Conservation (phyloP, 2,113 vertebrate species). For the Chascanopsetta lugubris region DNA sequence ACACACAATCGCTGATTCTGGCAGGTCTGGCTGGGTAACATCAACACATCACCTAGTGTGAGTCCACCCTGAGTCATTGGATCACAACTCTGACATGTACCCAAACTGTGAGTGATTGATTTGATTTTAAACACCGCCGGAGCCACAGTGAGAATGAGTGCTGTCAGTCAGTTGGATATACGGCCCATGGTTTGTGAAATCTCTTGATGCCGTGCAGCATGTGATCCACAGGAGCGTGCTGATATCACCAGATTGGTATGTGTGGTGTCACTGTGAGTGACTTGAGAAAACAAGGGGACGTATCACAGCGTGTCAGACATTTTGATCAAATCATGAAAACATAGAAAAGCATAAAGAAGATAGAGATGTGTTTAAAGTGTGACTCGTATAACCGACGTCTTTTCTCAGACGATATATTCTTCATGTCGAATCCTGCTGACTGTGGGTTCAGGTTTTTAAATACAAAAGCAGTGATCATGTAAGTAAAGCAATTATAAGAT, state of each 20-base stretch:
- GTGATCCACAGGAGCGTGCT: conserved; percentile 30
- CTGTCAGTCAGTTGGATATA: conserved; percentile 45
- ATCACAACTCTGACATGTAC: conserved; percentile 40
- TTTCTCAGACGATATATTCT: background rate
- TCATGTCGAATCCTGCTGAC: background rate
- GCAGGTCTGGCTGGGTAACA: conserved; percentile 7
- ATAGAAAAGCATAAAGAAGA: conserved; percentile 11
- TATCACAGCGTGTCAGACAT: background rate
- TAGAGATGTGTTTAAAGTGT: conserved; percentile 15
- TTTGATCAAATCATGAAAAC: conserved; percentile 22
- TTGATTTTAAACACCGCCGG: conserved; percentile 44
- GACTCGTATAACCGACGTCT: background rate
- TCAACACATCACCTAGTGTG: conserved; percentile 22
- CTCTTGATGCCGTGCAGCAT: conserved; percentile 18
- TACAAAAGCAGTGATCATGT: background rate
- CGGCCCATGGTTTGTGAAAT: conserved; percentile 37
- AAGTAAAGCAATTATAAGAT: no score
- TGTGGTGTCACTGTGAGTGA: conserved; percentile 1
- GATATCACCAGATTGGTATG: conserved; percentile 22
- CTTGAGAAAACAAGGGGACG: conserved; percentile 13
- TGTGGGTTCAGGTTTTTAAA: background rate
- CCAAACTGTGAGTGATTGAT: conserved; percentile 34
- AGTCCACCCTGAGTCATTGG: conserved; percentile 47
- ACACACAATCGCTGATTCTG: conserved; percentile 34
- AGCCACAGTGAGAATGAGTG: conserved; percentile 51